These are phyloP conservation scores for Tamias sibiricus DNA, from an alignment of 2,113 vertebrate genomes.

Conservation along the genomic window DNA sequence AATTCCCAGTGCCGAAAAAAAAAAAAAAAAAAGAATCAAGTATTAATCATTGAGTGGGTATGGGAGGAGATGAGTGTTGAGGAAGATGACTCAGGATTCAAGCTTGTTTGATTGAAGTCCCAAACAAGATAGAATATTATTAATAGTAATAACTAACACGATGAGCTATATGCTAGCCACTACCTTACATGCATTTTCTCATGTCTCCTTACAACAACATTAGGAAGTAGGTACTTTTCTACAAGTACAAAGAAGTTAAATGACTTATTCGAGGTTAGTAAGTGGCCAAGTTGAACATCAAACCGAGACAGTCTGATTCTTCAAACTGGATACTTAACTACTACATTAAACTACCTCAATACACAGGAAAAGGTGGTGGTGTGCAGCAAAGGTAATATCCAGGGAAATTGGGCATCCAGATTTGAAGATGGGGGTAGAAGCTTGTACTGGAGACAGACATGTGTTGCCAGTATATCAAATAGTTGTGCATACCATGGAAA, in stretches of 20 bases:
- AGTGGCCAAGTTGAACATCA: background rate
- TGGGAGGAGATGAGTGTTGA: background rate
- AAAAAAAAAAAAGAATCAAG: background rate
- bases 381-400: background rate
- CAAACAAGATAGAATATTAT: background rate
- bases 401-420: background rate
- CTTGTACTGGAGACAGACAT: background rate
- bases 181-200: background rate
- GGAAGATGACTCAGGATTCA: background rate
- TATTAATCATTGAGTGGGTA: background rate
- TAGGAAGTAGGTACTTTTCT: background rate
- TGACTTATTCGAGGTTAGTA: background rate
- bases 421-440: background rate
- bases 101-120: background rate
- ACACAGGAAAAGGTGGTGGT: background rate
- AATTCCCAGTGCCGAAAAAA: too few species aligned
- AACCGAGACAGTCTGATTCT: slow-evolving; percentile 2
- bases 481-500: background rate
- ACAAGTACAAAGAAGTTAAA: background rate
- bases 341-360: background rate
- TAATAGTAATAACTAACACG: background rate
- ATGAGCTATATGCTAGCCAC: background rate
- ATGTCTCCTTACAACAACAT: background rate
- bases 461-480: background rate
- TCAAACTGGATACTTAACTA: background rate